These are phyloP conservation scores for Phainopepla nitens DNA, from an alignment of 2,113 vertebrate species.

Conservation along the genomic window DNA sequence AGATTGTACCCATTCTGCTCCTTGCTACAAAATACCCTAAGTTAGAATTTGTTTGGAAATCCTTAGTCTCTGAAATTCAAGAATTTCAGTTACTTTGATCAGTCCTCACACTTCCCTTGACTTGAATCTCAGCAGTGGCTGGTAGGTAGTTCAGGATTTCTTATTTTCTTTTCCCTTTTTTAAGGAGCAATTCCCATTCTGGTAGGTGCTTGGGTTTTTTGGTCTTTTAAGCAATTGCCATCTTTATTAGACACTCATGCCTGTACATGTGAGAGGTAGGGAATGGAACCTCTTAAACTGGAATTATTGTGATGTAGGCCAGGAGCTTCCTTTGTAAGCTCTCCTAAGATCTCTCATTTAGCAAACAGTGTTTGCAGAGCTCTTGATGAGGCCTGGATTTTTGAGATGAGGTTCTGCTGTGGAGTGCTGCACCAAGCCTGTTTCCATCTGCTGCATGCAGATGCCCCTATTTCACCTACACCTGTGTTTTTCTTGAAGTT, in stretches of 20 bases:
- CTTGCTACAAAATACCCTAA: neutral
- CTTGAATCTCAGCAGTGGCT: neutral
- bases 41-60: neutral
- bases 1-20: neutral
- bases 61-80: neutral
- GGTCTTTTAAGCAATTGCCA: neutral
- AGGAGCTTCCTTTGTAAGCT: neutral
- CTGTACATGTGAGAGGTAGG: neutral
- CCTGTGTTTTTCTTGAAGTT: neutral
- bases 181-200: neutral
- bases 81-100: neutral
- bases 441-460: neutral
- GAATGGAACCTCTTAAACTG: neutral
- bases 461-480: neutral
- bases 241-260: neutral
- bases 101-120: neutral
- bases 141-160: neutral
- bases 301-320: neutral
- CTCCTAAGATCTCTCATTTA: neutral
- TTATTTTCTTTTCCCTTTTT: neutral
- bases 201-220: neutral
- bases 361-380: neutral
- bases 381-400: neutral
- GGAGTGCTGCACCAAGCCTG: neutral
- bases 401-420: neutral